Evolutionary conservation across 2,888 invertebrate genomes (phyloP).

Genomic region (Apoderus coryli): DNA sequence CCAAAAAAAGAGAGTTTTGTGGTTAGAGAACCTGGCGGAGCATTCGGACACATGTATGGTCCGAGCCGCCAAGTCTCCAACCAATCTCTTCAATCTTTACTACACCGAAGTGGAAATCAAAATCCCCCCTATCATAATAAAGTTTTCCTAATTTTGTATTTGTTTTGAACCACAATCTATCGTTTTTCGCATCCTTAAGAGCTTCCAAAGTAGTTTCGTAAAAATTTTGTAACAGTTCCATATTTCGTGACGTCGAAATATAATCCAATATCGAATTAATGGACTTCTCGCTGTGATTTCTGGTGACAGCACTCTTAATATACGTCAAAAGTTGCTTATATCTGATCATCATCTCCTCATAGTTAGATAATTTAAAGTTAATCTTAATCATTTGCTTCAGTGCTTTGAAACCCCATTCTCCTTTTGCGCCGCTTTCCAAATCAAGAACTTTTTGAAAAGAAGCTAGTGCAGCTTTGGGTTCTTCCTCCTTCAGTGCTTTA

Average conservation of each 20-base stretch:
- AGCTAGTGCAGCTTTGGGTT: slow-evolving; percentile 77
- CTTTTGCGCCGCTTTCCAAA: slow-evolving; percentile 93
- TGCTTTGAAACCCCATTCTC: slow-evolving; percentile 99
- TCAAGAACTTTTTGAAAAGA: slow-evolving; percentile 95
- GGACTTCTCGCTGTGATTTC: slow-evolving; percentile 98
- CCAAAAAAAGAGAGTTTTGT: too few relatives aligned
- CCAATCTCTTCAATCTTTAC: too few relatives aligned
- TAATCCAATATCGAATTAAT: slow-evolving; percentile 99
- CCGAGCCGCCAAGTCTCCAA: too few relatives aligned
- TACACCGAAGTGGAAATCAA: too few relatives aligned
- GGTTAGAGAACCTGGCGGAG: too few relatives aligned
- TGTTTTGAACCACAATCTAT: slow-evolving; percentile 98
- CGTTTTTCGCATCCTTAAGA: slow-evolving; percentile 95
- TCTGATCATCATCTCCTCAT: slow-evolving; percentile 50
- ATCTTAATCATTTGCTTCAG: slow-evolving; percentile 99
- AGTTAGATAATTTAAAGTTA: slow-evolving; percentile 93
- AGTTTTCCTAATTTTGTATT: slow-evolving; percentile 97
- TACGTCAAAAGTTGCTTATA: slow-evolving; percentile 95
- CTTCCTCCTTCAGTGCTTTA: slow-evolving; percentile 94
- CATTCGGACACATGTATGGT: too few relatives aligned
- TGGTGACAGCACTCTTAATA: slow-evolving; percentile 97
- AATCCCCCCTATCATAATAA: slow-evolving; percentile 93
- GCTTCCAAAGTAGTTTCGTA: slow-evolving; percentile 94
- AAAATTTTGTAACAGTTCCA: slow-evolving; percentile 95
- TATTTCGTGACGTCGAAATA: slow-evolving; percentile 98